phyloP scores from a whole-genome alignment of 1,140 invertebrate species.

The Eueides isabella region DNA sequence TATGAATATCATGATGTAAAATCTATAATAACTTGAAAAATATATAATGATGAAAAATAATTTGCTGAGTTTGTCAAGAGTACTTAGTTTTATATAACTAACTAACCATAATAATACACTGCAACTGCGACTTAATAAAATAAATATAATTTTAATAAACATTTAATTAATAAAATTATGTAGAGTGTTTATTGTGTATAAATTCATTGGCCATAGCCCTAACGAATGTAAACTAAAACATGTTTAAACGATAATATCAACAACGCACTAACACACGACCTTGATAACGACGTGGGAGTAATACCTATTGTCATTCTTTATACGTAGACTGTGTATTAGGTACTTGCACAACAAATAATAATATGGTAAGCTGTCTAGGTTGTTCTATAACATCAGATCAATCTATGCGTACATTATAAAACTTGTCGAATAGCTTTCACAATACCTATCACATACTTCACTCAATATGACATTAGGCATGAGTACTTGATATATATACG shows the following conservation, averaged over 20 bases:
- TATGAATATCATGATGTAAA: too few species aligned
- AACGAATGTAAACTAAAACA: slow-evolving; percentile 11
- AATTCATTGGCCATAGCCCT: background rate
- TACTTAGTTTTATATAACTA: too few species aligned
- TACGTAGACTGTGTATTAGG: slow-evolving; percentile 17
- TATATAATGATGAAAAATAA: background rate
- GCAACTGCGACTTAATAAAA: too few species aligned
- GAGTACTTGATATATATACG: background rate
- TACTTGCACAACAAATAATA: slow-evolving; percentile 29
- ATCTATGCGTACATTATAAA: background rate
- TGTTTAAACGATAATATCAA: slow-evolving; percentile 30
- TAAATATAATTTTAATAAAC: too few species aligned
- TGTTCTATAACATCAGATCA: slow-evolving; percentile 22
- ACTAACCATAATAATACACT: too few species aligned
- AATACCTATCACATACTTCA: background rate
- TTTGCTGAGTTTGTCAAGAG: too few species aligned
- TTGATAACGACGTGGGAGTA: slow-evolving; percentile 33
- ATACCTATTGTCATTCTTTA: slow-evolving; percentile 34
- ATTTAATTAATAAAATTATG: too few species aligned
- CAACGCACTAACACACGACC: slow-evolving; percentile 24
- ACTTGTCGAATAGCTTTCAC: slow-evolving; percentile 13
- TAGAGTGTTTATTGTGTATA: background rate
- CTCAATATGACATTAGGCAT: background rate
- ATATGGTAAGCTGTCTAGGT: slow-evolving; percentile 20
- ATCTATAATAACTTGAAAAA: too few species aligned